Evolutionary conservation across 2,113 vertebrate genomes (phyloP), one percentile per base, ranked within the genome.

Genomic region (Gopherus flavomarginatus): DNA sequence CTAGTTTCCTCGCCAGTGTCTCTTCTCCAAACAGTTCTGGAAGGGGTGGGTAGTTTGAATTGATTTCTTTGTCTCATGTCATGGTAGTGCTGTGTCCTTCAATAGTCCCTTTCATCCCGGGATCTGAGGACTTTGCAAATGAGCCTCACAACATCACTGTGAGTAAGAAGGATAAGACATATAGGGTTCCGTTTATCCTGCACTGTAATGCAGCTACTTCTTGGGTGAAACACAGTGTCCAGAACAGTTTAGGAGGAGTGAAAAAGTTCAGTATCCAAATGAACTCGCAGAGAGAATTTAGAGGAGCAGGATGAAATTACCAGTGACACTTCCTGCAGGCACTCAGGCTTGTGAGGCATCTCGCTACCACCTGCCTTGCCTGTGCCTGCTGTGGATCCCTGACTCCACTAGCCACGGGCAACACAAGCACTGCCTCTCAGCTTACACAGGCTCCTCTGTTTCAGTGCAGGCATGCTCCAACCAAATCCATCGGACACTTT

Each of bases 41-140:
- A 0, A 1, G 56, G 5, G 88, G 94, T 94, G 94, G 95, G 93
- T 31, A 65, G 85, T 95, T 96, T 88, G 93, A 89, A 81, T 85
- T 90, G 95, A 87, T 88, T 21, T 24, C 69, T 24, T 75, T 75
- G 72, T 75, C 38, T 65, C 62, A 16, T 62, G 59, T 29, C 13
- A 35, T 31, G 35, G 17, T 35, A 65, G 59, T 35, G 31, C 59
- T 65, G 62, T 65, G 62, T 65, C 31, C 16, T 31, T 65, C 62
- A 17, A 65, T n/a, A 65, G 62, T 65, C 72, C 38, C n/a, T 42
- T 44, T 38, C 21, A 42, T 26, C 93, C 96, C 81, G 94, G 87
- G 38, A 0, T 7, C 3, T 3, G 54, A 87, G 42, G 12, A 0
- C 1, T 21, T 56, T 82, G 44, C 69, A 87, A 65, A 85, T 87